phyloP scores from a whole-genome alignment of 2,797 vertebrate genomes.

The Crenuchus spilurus region DNA sequence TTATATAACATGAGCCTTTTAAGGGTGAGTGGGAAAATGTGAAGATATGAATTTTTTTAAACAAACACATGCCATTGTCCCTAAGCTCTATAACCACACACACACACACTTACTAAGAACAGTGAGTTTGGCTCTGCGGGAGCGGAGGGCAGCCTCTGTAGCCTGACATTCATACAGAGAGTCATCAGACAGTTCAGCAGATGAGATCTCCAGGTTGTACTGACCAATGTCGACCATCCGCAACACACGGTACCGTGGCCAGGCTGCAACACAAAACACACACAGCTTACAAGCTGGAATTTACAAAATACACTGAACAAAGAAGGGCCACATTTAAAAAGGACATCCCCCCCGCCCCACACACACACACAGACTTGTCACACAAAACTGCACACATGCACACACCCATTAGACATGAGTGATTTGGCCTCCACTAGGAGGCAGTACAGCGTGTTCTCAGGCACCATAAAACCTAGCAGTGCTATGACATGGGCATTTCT shows the following conservation, averaged over 20 bases:
- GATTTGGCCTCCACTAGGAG: conserved; percentile 72
- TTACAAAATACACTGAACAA: too few relatives aligned
- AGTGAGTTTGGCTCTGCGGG: conserved; percentile 89
- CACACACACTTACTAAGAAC: conserved; percentile 78
- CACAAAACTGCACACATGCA: neutral
- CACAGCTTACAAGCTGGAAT: neutral
- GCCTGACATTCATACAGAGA: conserved; percentile 95
- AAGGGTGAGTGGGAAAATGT: too few relatives aligned
- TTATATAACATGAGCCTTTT: too few relatives aligned
- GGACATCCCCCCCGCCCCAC: too few relatives aligned
- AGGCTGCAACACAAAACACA: conserved; percentile 74
- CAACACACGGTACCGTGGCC: conserved; percentile 91
- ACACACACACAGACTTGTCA: too few relatives aligned
- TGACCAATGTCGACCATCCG: conserved; percentile 87
- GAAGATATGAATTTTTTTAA: too few relatives aligned
- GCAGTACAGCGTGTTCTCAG: conserved; percentile 59
- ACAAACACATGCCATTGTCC: too few relatives aligned
- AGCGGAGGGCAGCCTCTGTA: conserved; percentile 91
- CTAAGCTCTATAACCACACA: conserved; percentile 37
- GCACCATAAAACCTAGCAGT: conserved; percentile 55
- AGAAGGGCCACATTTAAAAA: too few relatives aligned
- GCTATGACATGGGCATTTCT: conserved; percentile 74
- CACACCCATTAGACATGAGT: conserved; percentile 44
- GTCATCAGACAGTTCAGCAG: conserved; percentile 90
- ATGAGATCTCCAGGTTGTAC: conserved; percentile 93